A percentile compares a stretch with the other conserved stretches of the same genome.
These are phyloP conservation scores for Malurus leucopterus DNA, from an alignment of 2,797 vertebrate genomes.

Conservation along the genomic window DNA sequence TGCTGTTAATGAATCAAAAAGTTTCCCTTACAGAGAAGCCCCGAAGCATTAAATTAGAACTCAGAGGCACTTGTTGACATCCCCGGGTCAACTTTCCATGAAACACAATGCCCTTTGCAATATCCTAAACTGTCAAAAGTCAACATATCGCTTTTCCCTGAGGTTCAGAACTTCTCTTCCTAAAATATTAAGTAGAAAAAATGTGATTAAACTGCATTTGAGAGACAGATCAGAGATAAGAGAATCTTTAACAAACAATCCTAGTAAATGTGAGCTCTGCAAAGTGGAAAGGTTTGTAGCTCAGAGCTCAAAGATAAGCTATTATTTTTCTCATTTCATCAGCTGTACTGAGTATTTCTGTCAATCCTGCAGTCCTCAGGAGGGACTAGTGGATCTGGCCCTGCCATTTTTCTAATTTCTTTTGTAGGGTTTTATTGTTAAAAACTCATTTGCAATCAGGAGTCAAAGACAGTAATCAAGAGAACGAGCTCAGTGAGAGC, in stretches of 20 bases:
- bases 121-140: background rate
- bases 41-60: background rate
- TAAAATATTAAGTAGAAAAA: background rate
- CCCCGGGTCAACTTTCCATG: background rate
- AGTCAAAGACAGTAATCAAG: slow-evolving; percentile 24
- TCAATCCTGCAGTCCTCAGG: background rate
- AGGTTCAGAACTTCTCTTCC: background rate
- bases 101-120: background rate
- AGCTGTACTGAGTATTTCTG: background rate
- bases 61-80: background rate
- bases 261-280: background rate
- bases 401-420: slow-evolving; percentile 1
- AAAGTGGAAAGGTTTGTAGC: background rate
- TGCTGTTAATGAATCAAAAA: background rate
- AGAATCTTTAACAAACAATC: background rate
- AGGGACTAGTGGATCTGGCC: background rate
- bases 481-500: background rate
- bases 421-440: slow-evolving; percentile 1
- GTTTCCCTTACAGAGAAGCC: background rate
- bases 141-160: background rate
- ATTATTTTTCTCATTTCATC: background rate
- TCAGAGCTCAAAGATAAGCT: background rate
- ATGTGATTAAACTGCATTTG: background rate
- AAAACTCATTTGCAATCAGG: slow-evolving; percentile 13
- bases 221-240: background rate